These are phyloP conservation scores for Andinoacara biseriatus DNA, from an alignment of 2,113 vertebrate species.

Conservation along the genomic window DNA sequence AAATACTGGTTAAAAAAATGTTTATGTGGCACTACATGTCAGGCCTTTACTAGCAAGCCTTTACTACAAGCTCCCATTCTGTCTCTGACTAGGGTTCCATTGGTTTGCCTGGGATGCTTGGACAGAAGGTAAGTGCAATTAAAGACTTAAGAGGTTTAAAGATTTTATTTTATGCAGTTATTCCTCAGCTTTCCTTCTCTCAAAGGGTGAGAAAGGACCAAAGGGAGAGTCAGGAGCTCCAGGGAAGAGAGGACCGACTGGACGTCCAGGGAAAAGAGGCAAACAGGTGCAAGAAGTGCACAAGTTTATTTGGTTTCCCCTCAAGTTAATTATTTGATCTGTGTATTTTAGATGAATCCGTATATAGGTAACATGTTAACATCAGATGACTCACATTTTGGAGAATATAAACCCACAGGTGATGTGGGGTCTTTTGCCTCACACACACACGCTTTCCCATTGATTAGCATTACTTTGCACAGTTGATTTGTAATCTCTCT, in stretches of 20 bases:
- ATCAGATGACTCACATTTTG: neutral
- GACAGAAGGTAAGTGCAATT: slow-evolving; percentile 67
- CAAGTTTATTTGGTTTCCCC: no score
- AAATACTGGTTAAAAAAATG: neutral
- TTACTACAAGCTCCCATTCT: neutral
- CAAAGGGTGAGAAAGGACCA: slow-evolving; percentile 72
- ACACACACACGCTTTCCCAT: neutral
- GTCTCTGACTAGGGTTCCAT: slow-evolving; percentile 60
- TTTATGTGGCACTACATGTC: neutral
- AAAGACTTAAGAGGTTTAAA: neutral
- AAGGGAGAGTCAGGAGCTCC: slow-evolving; percentile 68
- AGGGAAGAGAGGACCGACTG: slow-evolving; percentile 75
- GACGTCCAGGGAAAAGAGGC: slow-evolving; percentile 76
- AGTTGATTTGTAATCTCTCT: slow-evolving; percentile 13
- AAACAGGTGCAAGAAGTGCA: slow-evolving; percentile 66
- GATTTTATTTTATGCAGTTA: neutral
- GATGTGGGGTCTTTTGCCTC: neutral
- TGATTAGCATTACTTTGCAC: neutral
- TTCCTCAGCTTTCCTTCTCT: slow-evolving; percentile 2
- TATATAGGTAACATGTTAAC: no score
- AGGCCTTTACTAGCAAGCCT: neutral
- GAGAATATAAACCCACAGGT: neutral
- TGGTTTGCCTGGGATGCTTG: slow-evolving; percentile 76
- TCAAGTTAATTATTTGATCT: no score
- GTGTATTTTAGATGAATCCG: no score